Percentiles rank a stretch among this genome's conserved stretches.
Conservation (phyloP, 53 echinoderm and acorn worm genomes). For the Pentamera pediparva region DNA sequence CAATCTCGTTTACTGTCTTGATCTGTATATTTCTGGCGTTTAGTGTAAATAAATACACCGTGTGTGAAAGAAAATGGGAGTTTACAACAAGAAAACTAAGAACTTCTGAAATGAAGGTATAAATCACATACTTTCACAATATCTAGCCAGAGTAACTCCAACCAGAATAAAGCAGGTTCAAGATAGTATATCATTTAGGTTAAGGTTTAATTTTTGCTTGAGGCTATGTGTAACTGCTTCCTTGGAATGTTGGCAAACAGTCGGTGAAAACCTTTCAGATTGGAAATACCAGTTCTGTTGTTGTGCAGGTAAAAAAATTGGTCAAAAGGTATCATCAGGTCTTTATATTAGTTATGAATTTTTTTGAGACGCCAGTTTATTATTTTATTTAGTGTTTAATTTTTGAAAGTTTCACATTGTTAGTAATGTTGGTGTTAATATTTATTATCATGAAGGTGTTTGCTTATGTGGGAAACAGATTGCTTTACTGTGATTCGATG, state of each 20-base stretch:
- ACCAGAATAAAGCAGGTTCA: constrained; percentile 21
- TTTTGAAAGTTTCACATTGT: constrained; percentile 32
- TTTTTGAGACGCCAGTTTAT: constrained; percentile 27
- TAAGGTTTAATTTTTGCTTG: constrained; percentile 25
- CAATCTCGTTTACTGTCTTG: constrained; percentile 17
- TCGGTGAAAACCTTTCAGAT: constrained; percentile 15
- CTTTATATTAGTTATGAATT: constrained; percentile 23
- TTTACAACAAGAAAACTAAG: constrained; percentile 1
- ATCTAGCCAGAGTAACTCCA: constrained; percentile 8
- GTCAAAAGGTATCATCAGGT: neutral
- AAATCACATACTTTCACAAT: too few relatives aligned
- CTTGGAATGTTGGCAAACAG: constrained; percentile 30
- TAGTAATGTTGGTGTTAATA: constrained; percentile 36
- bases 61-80: constrained; percentile 38
- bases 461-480: constrained; percentile 10
- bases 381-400: constrained; percentile 26
- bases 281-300: constrained; percentile 18
- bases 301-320: constrained; percentile 9
- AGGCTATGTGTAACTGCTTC: constrained; percentile 26
- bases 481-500: constrained; percentile 20
- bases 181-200: constrained; percentile 13
- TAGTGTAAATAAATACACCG: constrained; percentile 70
- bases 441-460: constrained; percentile 34
- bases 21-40: constrained; percentile 84
- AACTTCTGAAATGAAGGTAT: constrained; percentile 10